Evolutionary conservation across 2,797 vertebrate genomes (phyloP).

Genomic region (Allobates femoralis): DNA sequence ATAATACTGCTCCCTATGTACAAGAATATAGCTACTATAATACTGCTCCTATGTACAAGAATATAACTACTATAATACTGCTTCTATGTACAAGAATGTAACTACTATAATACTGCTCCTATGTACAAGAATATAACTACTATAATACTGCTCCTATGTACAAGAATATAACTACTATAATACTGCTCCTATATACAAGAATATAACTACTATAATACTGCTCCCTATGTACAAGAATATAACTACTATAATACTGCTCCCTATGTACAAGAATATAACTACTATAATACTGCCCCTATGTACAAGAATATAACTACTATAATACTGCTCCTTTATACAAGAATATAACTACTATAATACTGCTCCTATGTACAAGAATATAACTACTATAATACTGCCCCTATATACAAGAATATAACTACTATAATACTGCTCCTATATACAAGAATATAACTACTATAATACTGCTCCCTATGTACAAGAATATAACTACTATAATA

Average conservation of each 20-base stretch:
- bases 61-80: too few species aligned
- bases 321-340: conserved; percentile 3
- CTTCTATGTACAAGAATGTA: too few species aligned
- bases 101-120: conserved; percentile 2
- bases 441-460: conserved; percentile 8
- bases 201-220: conserved; percentile 13
- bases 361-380: not conserved
- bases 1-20: conserved; percentile 11
- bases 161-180: conserved; percentile 10
- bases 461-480: too few species aligned
- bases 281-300: too few species aligned
- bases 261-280: too few species aligned
- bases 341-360: conserved; percentile 16
- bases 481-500: too few species aligned
- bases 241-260: too few species aligned
- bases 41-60: too few species aligned
- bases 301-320: conserved; percentile 2
- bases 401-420: conserved; percentile 6
- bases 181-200: not conserved
- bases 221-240: too few species aligned
- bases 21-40: too few species aligned
- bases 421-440: conserved; percentile 2
- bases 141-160: conserved; percentile 5
- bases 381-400: conserved; percentile 14
- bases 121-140: conserved; percentile 5